phyloP scores from a whole-genome alignment of 2,113 vertebrate species.

The Cyphomyrus discorhynchus region DNA sequence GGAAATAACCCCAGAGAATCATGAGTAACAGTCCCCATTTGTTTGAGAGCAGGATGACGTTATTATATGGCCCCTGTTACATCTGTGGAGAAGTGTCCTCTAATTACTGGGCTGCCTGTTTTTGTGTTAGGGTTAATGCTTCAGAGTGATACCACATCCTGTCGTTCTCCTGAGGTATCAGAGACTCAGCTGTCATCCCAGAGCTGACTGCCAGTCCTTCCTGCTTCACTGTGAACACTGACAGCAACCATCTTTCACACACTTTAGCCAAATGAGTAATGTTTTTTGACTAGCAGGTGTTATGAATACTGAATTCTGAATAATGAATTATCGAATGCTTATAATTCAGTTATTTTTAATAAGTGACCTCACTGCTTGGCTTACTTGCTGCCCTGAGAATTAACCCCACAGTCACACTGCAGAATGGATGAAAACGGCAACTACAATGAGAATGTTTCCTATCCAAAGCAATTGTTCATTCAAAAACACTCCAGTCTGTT shows the following conservation, averaged over 20 bases:
- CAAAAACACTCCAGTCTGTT: not conserved
- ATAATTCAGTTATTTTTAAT: too few species aligned
- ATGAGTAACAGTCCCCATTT: too few species aligned
- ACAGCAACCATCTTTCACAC: not conserved
- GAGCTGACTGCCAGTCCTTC: not conserved
- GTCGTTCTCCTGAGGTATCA: not conserved
- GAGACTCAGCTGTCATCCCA: not conserved
- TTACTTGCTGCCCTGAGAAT: not conserved
- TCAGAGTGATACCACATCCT: not conserved
- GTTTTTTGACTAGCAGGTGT: not conserved
- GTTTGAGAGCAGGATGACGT: not conserved
- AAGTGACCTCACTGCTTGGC: not conserved
- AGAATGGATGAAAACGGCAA: not conserved
- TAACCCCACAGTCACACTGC: not conserved
- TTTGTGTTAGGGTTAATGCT: not conserved
- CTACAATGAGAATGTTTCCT: not conserved
- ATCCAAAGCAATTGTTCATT: too few species aligned
- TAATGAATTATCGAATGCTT: too few species aligned
- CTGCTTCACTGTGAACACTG: not conserved
- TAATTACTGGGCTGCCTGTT: constrained; percentile 3
- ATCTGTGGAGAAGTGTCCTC: not conserved
- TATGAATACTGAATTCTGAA: not conserved
- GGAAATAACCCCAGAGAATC: constrained; percentile 11
- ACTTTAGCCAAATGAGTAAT: not conserved
- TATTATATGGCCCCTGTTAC: constrained; percentile 3